Evolutionary conservation across 1,140 invertebrate species (phyloP), one percentile per base, ranked within the genome.

Genomic region (Aphelenchoides avenae): DNA sequence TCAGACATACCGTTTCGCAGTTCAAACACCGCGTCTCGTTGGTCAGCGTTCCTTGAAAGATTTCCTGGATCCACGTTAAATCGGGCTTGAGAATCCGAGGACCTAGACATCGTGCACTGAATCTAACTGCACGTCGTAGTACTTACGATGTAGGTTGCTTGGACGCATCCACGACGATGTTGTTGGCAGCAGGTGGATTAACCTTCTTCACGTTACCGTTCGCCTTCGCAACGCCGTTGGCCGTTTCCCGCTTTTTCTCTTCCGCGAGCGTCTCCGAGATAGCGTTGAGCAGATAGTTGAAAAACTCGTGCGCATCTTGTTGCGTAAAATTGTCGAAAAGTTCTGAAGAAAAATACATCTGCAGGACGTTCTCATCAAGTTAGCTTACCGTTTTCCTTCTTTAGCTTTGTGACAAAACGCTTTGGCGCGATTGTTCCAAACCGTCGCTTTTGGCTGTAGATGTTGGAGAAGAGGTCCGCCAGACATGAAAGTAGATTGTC

Each of bases 281-380:
- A 48, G 82, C 82, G 81, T 99, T 98, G 44, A 99, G 89, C 42
- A 99, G 83, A 80, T 96, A 98, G 79, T 98, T 98, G 42, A 99
- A 83, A 83, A 98, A 99, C 80, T 98, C 94, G 79, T 99, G 94
- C 41, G 94, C 94, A 86, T 99, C 94, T 83, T 99, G 94, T 79
- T 99, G 93, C 87, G 51, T n/a, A 77, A 95, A 97, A 80, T 99
- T 98, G 80, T 98, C 93, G 84, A 99, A 98, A 74, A 93, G 86
- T 81, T 95, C 92, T 91, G 82, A 64, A 86, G 84, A 70, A 73
- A 77, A 24, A 26, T 13, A 15, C 26, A 15, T 13, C 1, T 22
- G 20, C 42, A 27, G n/a, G 13, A 2, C 13, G n/a, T 27, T 40
- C 31, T 51, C 24, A 6, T 5, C 15, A 52, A 47, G 46, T 34